These are phyloP conservation scores for Pleuronectes platessa DNA, from an alignment of 2,113 vertebrate species.

Conservation along the genomic window DNA sequence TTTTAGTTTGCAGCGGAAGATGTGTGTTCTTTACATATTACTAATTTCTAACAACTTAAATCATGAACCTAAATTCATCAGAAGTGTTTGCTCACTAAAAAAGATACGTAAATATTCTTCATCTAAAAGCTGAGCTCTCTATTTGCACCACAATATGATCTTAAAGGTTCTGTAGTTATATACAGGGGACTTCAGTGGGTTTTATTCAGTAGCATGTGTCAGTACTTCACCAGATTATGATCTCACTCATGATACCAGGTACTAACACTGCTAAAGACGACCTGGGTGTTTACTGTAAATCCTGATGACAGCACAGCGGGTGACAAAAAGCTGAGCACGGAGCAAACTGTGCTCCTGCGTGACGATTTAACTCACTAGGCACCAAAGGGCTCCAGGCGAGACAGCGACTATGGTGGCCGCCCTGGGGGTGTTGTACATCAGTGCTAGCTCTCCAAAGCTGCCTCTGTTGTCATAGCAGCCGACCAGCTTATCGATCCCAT, in stretches of 20 bases:
- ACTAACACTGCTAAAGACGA: conserved; percentile 12
- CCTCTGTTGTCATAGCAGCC: conserved; percentile 95
- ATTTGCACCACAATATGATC: background rate
- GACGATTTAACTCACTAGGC: conserved; percentile 89
- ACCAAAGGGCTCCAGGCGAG: conserved; percentile 95
- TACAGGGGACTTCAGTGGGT: background rate
- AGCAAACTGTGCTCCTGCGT: conserved; percentile 43
- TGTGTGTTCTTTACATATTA: too few species aligned
- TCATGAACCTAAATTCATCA: background rate
- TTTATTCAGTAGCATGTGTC: background rate
- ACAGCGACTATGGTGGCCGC: conserved; percentile 97
- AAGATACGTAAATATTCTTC: background rate
- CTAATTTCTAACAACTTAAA: background rate
- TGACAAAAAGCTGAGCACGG: conserved; percentile 27
- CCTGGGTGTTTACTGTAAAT: conserved; percentile 45
- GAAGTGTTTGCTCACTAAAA: background rate
- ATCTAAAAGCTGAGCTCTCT: background rate
- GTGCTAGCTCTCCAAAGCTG: conserved; percentile 97
- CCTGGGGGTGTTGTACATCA: conserved; percentile 99
- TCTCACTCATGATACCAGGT: conserved; percentile 9
- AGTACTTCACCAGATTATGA: background rate
- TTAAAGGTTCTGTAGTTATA: too few species aligned
- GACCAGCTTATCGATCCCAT: conserved; percentile 88
- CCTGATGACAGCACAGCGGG: conserved; percentile 42
- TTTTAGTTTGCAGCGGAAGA: too few species aligned